Percentiles rank a stretch among this genome's conserved stretches.
These are phyloP conservation scores for Achlya flavicornis DNA, from an alignment of 2,888 invertebrate species.

Conservation along the genomic window DNA sequence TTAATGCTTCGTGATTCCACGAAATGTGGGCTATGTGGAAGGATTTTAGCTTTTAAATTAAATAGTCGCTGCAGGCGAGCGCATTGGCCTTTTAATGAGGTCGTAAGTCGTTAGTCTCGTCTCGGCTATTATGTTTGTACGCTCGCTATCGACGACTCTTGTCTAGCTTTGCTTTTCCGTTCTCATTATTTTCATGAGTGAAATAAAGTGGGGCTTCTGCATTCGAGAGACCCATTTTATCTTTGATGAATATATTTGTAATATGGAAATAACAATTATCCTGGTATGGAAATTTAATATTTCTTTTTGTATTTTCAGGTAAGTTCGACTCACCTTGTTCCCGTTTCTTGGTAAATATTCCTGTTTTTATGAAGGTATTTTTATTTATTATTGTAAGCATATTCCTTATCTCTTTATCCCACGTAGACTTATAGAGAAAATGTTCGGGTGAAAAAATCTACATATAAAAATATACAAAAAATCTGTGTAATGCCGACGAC, in stretches of 20 bases:
- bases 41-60: conserved; percentile 24
- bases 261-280: conserved; percentile 19
- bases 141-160: conserved; percentile 53
- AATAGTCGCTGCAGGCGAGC: conserved; percentile 36
- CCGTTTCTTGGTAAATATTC: background rate
- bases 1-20: background rate
- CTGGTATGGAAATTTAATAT: conserved; percentile 22
- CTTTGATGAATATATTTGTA: conserved; percentile 14
- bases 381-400: background rate
- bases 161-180: conserved; percentile 40
- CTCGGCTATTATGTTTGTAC: conserved; percentile 33
- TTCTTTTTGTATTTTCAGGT: conserved; percentile 39
- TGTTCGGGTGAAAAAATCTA: background rate
- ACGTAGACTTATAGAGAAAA: background rate
- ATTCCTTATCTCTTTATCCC: background rate
- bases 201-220: conserved; percentile 12
- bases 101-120: conserved; percentile 47
- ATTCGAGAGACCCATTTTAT: conserved; percentile 10
- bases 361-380: background rate
- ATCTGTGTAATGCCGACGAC: background rate
- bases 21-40: conserved; percentile 5
- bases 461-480: background rate
- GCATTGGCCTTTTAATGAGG: conserved; percentile 62
- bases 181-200: conserved; percentile 50
- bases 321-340: conserved; percentile 24